phyloP scores from a whole-genome alignment of 2,113 vertebrate species.

The Lophochroa leadbeateri region DNA sequence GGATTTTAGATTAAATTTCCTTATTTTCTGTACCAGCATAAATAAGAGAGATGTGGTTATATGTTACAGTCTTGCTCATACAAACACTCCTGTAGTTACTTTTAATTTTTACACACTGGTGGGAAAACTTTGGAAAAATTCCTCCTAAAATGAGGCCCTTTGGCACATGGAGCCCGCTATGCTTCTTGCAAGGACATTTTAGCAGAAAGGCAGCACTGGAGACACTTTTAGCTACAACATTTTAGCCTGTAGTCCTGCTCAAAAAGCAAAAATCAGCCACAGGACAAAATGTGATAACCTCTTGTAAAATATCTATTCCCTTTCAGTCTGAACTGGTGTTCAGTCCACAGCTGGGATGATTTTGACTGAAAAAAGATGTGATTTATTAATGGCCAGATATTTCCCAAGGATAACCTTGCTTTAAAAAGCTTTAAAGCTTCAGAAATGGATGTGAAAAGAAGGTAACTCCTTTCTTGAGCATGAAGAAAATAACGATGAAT shows the following conservation, averaged over 20 bases:
- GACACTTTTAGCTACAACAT: background rate
- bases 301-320: background rate
- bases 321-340: background rate
- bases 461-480: background rate
- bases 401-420: background rate
- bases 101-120: background rate
- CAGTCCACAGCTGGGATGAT: background rate
- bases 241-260: background rate
- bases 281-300: background rate
- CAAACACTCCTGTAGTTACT: background rate
- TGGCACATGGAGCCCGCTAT: background rate
- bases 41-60: background rate
- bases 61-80: background rate
- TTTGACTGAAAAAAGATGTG: background rate
- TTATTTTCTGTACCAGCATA: background rate
- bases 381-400: background rate
- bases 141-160: background rate
- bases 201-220: background rate
- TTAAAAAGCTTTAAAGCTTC: background rate
- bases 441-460: background rate
- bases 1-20: background rate
- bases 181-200: background rate
- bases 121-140: background rate
- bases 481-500: constrained; percentile 32
- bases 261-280: background rate